These are phyloP conservation scores for Dendroctonus ponderosae DNA, from an alignment of 1,140 invertebrate genomes.

Conservation along the genomic window DNA sequence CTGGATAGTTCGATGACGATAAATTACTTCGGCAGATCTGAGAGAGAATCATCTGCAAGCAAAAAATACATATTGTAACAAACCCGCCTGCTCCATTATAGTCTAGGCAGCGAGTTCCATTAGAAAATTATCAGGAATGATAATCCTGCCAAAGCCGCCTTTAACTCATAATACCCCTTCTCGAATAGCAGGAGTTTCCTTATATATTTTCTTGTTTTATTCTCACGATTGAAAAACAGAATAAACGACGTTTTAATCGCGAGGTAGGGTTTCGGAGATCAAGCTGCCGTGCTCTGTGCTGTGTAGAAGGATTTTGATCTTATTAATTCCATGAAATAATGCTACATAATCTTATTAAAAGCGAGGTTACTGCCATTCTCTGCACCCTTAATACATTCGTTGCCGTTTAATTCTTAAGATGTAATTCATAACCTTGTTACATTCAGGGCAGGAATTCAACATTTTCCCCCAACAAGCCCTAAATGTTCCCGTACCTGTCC, in stretches of 20 bases:
- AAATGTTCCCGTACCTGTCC: too few relatives aligned
- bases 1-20: conserved; percentile 58
- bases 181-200: neutral
- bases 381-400: conserved; percentile 51
- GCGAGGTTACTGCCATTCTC: conserved; percentile 57
- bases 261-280: conserved; percentile 36
- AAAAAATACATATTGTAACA: too few relatives aligned
- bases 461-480: neutral
- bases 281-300: conserved; percentile 36
- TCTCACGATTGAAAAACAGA: conserved; percentile 15
- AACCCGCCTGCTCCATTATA: too few relatives aligned
- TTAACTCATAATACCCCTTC: neutral
- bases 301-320: conserved; percentile 59
- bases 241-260: conserved; percentile 27
- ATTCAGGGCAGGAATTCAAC: conserved; percentile 6
- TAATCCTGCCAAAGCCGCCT: too few relatives aligned
- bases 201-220: conserved; percentile 9
- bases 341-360: conserved; percentile 63
- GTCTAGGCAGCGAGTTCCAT: too few relatives aligned
- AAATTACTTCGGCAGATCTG: conserved; percentile 69
- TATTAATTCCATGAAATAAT: conserved; percentile 66
- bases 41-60: conserved; percentile 69
- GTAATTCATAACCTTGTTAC: conserved; percentile 29
- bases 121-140: too few relatives aligned
- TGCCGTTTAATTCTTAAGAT: conserved; percentile 50